Evolutionary conservation across 2,113 vertebrate species (phyloP).

Genomic region (Colinus virginianus): DNA sequence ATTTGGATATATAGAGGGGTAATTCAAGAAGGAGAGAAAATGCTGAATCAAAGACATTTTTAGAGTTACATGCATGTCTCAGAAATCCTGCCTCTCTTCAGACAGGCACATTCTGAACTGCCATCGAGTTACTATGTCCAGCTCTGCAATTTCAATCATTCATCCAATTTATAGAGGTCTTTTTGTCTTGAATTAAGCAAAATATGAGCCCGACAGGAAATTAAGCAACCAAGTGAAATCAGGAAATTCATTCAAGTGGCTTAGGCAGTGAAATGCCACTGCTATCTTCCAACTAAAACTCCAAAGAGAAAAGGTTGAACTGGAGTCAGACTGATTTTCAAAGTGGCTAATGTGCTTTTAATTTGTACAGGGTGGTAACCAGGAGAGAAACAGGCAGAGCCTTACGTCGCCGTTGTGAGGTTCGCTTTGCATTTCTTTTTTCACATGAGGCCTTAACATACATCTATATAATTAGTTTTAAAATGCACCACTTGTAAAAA

Average conservation of each 20-base stretch:
- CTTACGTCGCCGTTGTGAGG: neutral
- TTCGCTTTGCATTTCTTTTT: constrained; percentile 10
- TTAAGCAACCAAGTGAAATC: constrained; percentile 67
- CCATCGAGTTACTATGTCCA: constrained; percentile 50
- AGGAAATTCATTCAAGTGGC: constrained; percentile 72
- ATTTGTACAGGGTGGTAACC: constrained; percentile 42
- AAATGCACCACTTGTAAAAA: neutral
- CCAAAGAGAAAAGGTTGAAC: constrained; percentile 41
- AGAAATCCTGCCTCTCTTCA: constrained; percentile 54
- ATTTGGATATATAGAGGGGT: constrained; percentile 22
- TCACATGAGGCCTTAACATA: neutral
- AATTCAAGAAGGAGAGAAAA: constrained; percentile 53
- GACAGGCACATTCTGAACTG: constrained; percentile 34
- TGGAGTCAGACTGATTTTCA: constrained; percentile 58
- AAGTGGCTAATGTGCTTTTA: constrained; percentile 70
- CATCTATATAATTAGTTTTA: neutral
- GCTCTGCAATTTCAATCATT: constrained; percentile 65
- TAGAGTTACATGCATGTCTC: neutral
- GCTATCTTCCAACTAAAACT: constrained; percentile 56
- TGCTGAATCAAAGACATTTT: constrained; percentile 29
- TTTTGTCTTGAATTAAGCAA: constrained; percentile 70
- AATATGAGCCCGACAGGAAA: constrained; percentile 73
- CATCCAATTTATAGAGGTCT: constrained; percentile 57
- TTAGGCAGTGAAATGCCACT: constrained; percentile 51
- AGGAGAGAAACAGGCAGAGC: neutral